Conservation (phyloP, 2,888 invertebrate genomes). For the Pegoplata infirma region DNA sequence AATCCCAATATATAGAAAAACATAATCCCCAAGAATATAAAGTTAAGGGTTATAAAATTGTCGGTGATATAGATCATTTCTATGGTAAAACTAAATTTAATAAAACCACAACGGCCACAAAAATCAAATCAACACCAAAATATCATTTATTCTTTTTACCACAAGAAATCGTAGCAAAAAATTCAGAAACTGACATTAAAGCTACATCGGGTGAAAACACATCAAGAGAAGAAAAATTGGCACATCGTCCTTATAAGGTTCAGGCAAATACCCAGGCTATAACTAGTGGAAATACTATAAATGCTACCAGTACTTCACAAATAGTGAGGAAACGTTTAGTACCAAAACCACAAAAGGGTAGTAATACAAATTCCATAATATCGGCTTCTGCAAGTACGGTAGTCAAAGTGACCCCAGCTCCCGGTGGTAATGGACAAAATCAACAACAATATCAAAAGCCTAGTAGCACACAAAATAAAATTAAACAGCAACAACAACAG, state of each 20-base stretch:
- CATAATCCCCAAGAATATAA: slow-evolving; percentile 70
- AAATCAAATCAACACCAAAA: slow-evolving; percentile 67
- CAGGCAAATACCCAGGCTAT: slow-evolving; percentile 55
- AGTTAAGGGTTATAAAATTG: slow-evolving; percentile 75
- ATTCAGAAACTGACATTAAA: slow-evolving; percentile 63
- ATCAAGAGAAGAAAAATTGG: slow-evolving; percentile 63
- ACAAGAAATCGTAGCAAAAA: slow-evolving; percentile 68
- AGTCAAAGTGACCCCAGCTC: slow-evolving; percentile 34
- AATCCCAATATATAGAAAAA: slow-evolving; percentile 70
- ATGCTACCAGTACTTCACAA: slow-evolving; percentile 61
- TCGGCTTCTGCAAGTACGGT: slow-evolving; percentile 63
- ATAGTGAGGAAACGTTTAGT: slow-evolving; percentile 66
- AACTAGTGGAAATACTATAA: slow-evolving; percentile 49
- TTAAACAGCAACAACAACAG: slow-evolving; percentile 42
- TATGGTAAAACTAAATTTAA: slow-evolving; percentile 69
- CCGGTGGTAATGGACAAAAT: slow-evolving; percentile 11
- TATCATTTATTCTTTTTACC: slow-evolving; percentile 75
- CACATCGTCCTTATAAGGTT: slow-evolving; percentile 64
- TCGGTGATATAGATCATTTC: slow-evolving; percentile 74
- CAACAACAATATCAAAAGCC: slow-evolving; percentile 14
- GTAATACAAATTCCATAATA: slow-evolving; percentile 48
- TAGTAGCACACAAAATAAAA: slow-evolving; percentile 4
- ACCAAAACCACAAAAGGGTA: slow-evolving; percentile 64
- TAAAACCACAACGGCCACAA: slow-evolving; percentile 11
- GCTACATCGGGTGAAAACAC: slow-evolving; percentile 39